phyloP scores from a whole-genome alignment of 1,140 invertebrate species.

The Triops cancriformis region DNA sequence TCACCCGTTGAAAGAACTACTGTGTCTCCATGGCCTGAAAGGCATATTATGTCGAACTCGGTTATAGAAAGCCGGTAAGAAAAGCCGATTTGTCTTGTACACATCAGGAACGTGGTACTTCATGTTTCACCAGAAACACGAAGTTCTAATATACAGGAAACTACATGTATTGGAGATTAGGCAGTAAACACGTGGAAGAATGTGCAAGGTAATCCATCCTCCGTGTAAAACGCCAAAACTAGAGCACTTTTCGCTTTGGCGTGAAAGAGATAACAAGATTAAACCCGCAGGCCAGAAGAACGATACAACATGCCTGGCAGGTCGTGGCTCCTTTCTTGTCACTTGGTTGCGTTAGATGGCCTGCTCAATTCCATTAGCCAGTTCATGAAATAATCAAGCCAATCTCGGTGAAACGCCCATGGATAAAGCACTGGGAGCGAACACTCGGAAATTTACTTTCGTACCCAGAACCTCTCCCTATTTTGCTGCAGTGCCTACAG shows the following conservation, averaged over 20 bases:
- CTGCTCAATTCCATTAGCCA: neutral
- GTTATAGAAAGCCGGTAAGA: neutral
- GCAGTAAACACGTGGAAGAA: neutral
- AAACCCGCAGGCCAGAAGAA: neutral
- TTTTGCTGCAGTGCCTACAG: neutral
- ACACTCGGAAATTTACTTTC: neutral
- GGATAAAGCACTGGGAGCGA: neutral
- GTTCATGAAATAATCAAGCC: neutral
- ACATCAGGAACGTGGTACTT: too few relatives aligned
- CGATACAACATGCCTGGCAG: neutral
- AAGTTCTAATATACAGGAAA: neutral
- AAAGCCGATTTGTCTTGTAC: too few relatives aligned
- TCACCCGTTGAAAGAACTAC: too few relatives aligned
- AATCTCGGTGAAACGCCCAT: neutral
- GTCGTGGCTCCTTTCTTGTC: neutral
- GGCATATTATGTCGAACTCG: neutral
- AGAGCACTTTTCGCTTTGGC: slow-evolving; percentile 8
- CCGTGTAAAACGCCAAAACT: neutral
- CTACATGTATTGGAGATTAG: neutral
- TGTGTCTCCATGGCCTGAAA: neutral
- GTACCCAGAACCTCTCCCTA: neutral
- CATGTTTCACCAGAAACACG: neutral
- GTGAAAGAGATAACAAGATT: neutral
- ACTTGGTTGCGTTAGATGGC: neutral
- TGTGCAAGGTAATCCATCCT: neutral